Conservation (phyloP, 2,797 vertebrate species). For the Enteromius argenteus region DNA sequence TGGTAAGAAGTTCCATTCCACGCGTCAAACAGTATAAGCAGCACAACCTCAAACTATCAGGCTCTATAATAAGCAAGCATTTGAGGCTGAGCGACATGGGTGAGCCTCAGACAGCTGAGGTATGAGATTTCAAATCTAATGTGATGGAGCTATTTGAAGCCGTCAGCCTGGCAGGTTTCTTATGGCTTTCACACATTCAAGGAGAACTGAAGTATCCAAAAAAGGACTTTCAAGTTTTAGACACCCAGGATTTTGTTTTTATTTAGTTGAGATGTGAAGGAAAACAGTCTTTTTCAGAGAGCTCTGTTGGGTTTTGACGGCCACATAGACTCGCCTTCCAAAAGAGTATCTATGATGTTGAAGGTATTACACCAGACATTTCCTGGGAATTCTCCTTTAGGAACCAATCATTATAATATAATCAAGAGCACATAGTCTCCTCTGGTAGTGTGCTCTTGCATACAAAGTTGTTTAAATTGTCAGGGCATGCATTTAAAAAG, state of each 20-base stretch:
- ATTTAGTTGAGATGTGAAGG: constrained; percentile 21
- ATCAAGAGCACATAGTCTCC: constrained; percentile 25
- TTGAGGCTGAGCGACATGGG: constrained; percentile 39
- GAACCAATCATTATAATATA: constrained; percentile 43
- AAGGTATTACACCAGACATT: neutral
- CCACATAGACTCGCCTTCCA: neutral
- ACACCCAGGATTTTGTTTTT: constrained; percentile 38
- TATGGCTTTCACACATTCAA: constrained; percentile 43
- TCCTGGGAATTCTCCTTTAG: constrained; percentile 36
- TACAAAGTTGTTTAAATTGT: constrained; percentile 42
- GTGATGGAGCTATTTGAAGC: constrained; percentile 58
- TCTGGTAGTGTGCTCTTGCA: neutral
- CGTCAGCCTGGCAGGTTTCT: constrained; percentile 47
- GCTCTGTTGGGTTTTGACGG: constrained; percentile 26
- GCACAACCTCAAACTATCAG: constrained; percentile 45
- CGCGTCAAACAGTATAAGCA: constrained; percentile 8
- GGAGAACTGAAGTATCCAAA: constrained; percentile 45
- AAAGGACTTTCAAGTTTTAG: constrained; percentile 35
- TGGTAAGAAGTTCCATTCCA: constrained; percentile 26
- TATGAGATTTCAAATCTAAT: constrained; percentile 59
- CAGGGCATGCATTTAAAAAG: constrained; percentile 19
- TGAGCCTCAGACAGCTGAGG: constrained; percentile 53
- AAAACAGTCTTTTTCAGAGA: constrained; percentile 3
- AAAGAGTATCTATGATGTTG: neutral
- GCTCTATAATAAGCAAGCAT: constrained; percentile 44